Percentiles rank a stretch among this genome's conserved stretches.
These are phyloP conservation scores for Beris morrisii DNA, from an alignment of 2,888 invertebrate species.

Conservation along the genomic window DNA sequence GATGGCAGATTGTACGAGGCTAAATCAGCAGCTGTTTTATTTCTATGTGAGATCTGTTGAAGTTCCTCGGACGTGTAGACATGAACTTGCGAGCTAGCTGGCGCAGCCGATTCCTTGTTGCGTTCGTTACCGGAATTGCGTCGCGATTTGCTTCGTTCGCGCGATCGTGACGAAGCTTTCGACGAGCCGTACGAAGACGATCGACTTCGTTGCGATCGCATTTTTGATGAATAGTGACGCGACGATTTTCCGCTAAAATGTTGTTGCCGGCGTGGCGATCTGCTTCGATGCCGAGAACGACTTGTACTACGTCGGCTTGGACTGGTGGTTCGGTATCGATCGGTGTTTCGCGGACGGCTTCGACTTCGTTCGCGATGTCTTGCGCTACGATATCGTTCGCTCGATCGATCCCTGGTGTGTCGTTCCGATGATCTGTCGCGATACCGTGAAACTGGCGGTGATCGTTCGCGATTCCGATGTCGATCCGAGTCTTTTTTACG, in stretches of 20 bases:
- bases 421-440: conserved; percentile 39
- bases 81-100: too few relatives aligned
- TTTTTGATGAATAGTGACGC: conserved; percentile 4
- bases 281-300: conserved; percentile 6
- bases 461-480: conserved; percentile 37
- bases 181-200: conserved; percentile 34
- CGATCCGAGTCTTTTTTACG: not conserved
- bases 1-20: not conserved
- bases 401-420: conserved; percentile 27
- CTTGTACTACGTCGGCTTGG: conserved; percentile 24
- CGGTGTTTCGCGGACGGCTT: conserved; percentile 12
- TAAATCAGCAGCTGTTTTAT: conserved; percentile 1
- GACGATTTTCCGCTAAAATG: not conserved
- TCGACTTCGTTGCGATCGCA: conserved; percentile 29
- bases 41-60: too few relatives aligned
- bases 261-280: conserved; percentile 13
- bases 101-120: too few relatives aligned
- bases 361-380: conserved; percentile 25
- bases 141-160: conserved; percentile 30
- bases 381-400: conserved; percentile 20
- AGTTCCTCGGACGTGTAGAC: too few relatives aligned
- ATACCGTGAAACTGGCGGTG: conserved; percentile 44
- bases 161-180: conserved; percentile 37
- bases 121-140: too few relatives aligned
- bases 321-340: conserved; percentile 15